Base-by-base conservation (phyloP, 2,113 vertebrate species). In the Mormyrus lacerda region DNA sequence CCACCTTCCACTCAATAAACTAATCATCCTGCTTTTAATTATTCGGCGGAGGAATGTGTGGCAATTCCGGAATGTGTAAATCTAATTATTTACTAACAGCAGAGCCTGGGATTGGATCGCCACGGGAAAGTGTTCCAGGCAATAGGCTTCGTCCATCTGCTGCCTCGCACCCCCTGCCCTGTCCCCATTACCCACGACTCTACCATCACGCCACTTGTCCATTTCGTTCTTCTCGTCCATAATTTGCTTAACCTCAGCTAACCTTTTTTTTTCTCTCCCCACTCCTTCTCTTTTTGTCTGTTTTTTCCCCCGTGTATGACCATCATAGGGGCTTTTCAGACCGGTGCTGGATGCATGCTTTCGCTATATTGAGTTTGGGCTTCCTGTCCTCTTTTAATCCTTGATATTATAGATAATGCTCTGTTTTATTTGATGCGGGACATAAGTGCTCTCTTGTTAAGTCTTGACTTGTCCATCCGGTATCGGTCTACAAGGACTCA, bases 1-100 rank as follows among this genome's bases (percentile, higher is more conserved):
- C 95, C 73, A 97, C 96, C 97, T 97, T 97, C 97, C 97, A 98
- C 97, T 98, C 97, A 97, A 98, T 99, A 98, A 98, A 98, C 97
- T 98, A 99, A 99, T 99, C 97, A 98, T 96, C 95, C 94, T 93
- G 95, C 96, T 98, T 99, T 98, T 99, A 98, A 98, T 99, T 99
- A 99, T 98, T 97, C 96, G 96, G 96, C 96, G 96, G 96, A 96
- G 96, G 96, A 96, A 97, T 97, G 96, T 96, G 97, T 96, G 96
- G 96, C 97, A 97, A 97, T 97, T 96, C 96, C 96, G 95, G 96
- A 96, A 97, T 96, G 97, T 97, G 97, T 97, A 97, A 97, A 97
- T 97, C 96, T 97, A 95, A 95, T 95, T 94, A 97, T 97, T 97
- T 97, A 97, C 97, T 97, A 97, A 97, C 96, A 97, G 96, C 96